Base-by-base conservation (phyloP, 2,888 invertebrate genomes). In the Lycaena phlaeas region DNA sequence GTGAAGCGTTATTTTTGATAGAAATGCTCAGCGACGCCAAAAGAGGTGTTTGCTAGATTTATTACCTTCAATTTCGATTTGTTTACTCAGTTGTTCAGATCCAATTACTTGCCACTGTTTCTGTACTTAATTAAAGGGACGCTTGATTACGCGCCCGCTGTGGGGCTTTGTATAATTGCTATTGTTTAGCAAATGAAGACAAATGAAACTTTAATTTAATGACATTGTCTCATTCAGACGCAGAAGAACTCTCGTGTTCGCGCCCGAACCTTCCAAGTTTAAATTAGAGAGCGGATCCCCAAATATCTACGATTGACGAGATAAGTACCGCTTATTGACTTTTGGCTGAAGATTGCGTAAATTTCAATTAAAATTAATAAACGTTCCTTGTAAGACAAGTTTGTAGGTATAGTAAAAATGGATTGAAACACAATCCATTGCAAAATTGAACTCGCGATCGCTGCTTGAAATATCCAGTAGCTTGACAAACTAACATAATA, bases 71-170 rank as follows among this genome's bases (percentile, higher is more conserved):
- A 79, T 82, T 81, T 79, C 78, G 81, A 84, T 84, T 82, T 84
- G 82, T 82, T 84, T 84, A 82, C 79, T 77, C 78, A 74, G 81
- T 81, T 82, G 82, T 82, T 84, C 77, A 79, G 82, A 82, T 81
- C 82, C 82, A 84, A 84, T 84, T 84, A 82, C 82, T 84, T 81
- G 82, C 74, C 78, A 81, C 82, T 79, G 81, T 79, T 82, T 79
- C 82, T 84, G 82, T 82, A 79, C 82, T 82, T 84, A 84, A 84
- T 84, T 84, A 84, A 81, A 84, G 82, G 82, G 82, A 79, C 82
- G 82, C 73, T 81, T 82, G 82, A 84, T 84, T 82, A 84, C 82
- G 77, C 78, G 74, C 78, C 82, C 78, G 81, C 82, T 76, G 75
- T 69, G 81, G 79, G 77, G 78, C 79, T 79, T 77, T 81, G 79